These are phyloP conservation scores for Nomada goodeniana DNA, from an alignment of 2,888 invertebrate genomes.

Conservation along the genomic window DNA sequence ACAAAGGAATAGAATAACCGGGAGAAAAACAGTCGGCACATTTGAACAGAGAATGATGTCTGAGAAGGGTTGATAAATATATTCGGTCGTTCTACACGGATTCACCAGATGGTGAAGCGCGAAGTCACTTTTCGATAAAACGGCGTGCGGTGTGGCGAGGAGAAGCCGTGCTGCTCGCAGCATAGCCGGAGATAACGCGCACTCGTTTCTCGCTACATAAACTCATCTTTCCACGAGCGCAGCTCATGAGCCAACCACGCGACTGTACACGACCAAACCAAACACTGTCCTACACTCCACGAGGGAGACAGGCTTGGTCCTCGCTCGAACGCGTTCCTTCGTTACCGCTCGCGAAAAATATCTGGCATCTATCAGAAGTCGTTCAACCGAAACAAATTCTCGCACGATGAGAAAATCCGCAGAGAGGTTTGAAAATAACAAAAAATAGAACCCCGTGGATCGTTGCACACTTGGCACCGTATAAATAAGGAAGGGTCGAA, in stretches of 20 bases:
- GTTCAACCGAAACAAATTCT: conserved; percentile 38
- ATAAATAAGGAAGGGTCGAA: neutral
- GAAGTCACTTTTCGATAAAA: conserved; percentile 48
- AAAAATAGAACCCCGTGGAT: conserved; percentile 9
- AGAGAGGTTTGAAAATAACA: neutral
- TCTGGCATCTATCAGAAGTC: conserved; percentile 27
- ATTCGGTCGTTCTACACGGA: conserved; percentile 53
- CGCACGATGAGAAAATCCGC: neutral
- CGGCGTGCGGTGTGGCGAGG: conserved; percentile 56
- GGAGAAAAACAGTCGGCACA: neutral
- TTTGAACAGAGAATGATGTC: conserved; percentile 8
- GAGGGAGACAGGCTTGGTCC: conserved; percentile 1
- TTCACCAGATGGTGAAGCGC: conserved; percentile 40
- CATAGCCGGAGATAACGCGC: conserved; percentile 68
- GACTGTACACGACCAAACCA: conserved; percentile 23
- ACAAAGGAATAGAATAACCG: neutral
- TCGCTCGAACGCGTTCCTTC: conserved; percentile 50
- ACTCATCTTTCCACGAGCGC: conserved; percentile 61
- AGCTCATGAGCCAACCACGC: conserved; percentile 25
- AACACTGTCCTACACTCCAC: conserved; percentile 35
- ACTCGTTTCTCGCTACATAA: conserved; percentile 80
- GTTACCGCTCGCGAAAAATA: conserved; percentile 49
- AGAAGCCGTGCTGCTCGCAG: conserved; percentile 48
- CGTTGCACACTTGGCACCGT: neutral
- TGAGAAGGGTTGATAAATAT: conserved; percentile 75